A percentile compares a stretch with the other conserved stretches of the same genome.
Evolutionary conservation across 2,113 vertebrate species (phyloP).

Genomic region (Oreochromis spilurus): DNA sequence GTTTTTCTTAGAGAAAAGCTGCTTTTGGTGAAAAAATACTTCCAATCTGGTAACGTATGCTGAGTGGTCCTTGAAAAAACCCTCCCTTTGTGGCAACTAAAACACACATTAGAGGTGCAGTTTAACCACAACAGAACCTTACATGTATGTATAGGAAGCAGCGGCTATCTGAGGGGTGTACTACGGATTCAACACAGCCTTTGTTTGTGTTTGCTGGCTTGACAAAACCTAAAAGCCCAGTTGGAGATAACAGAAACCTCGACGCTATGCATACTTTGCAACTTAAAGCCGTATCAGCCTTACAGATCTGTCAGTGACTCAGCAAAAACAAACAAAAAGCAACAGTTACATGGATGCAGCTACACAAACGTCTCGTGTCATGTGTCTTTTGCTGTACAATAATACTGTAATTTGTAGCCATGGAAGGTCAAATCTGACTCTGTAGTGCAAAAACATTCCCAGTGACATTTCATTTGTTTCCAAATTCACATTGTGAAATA

Average conservation of each 20-base stretch:
- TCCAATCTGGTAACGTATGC: background rate
- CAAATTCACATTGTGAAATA: background rate
- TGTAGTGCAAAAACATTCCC: background rate
- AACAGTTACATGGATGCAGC: background rate
- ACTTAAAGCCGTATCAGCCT: background rate
- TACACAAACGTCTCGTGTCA: background rate
- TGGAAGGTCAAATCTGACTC: background rate
- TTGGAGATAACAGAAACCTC: background rate
- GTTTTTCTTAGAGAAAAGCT: background rate
- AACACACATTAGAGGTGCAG: background rate
- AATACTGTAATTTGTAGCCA: background rate
- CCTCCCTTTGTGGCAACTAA: background rate
- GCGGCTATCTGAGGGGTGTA: background rate
- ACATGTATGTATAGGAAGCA: background rate
- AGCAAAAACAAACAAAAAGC: background rate
- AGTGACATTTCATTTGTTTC: background rate
- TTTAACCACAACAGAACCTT: background rate
- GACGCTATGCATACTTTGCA: background rate
- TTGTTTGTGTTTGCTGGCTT: background rate
- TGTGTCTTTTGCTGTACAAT: background rate
- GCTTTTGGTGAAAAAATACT: background rate
- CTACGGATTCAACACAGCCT: background rate
- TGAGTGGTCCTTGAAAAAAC: rapidly evolving
- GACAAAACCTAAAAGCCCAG: background rate
- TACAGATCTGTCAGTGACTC: background rate